These are phyloP conservation scores for Hirtodrosophila histrioides DNA, from an alignment of 2,888 invertebrate species.

Conservation along the genomic window DNA sequence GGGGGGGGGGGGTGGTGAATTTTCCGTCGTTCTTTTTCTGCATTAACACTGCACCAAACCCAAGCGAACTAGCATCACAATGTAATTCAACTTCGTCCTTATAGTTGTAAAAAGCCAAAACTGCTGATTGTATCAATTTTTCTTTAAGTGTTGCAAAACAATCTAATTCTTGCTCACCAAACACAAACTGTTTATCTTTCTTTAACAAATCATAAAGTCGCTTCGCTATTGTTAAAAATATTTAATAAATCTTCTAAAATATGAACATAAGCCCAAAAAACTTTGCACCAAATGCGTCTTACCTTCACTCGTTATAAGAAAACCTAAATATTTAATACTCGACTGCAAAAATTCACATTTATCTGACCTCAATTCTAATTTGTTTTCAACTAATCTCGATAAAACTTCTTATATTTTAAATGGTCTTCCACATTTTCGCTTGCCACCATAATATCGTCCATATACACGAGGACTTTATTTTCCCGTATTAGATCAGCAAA, in stretches of 20 bases:
- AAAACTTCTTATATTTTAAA: neutral
- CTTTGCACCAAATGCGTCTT: slow-evolving; percentile 15
- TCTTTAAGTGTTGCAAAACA: slow-evolving; percentile 11
- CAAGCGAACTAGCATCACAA: slow-evolving; percentile 15
- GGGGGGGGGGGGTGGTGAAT: too few species aligned
- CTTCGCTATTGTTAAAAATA: slow-evolving; percentile 31
- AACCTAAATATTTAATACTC: slow-evolving; percentile 1
- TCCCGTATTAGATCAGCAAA: neutral
- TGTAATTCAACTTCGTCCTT: slow-evolving; percentile 8
- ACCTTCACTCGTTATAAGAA: slow-evolving; percentile 1
- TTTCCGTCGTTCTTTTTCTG: slow-evolving; percentile 13
- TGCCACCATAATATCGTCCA: neutral
- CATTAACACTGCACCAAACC: slow-evolving; percentile 19
- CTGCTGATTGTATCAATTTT: slow-evolving; percentile 13
- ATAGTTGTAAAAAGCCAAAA: slow-evolving; percentile 6
- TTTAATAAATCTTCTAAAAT: slow-evolving; percentile 35
- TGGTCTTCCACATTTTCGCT: neutral
- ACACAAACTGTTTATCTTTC: slow-evolving; percentile 22
- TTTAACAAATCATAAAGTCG: slow-evolving; percentile 30
- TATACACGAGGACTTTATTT: neutral
- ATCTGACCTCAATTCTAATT: neutral
- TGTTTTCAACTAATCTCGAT: neutral
- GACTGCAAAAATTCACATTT: slow-evolving; percentile 1
- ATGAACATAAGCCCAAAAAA: slow-evolving; percentile 31
- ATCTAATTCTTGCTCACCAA: slow-evolving; percentile 11